phyloP scores from a whole-genome alignment of 2,888 invertebrate genomes.

The Zelleria hepariella region DNA sequence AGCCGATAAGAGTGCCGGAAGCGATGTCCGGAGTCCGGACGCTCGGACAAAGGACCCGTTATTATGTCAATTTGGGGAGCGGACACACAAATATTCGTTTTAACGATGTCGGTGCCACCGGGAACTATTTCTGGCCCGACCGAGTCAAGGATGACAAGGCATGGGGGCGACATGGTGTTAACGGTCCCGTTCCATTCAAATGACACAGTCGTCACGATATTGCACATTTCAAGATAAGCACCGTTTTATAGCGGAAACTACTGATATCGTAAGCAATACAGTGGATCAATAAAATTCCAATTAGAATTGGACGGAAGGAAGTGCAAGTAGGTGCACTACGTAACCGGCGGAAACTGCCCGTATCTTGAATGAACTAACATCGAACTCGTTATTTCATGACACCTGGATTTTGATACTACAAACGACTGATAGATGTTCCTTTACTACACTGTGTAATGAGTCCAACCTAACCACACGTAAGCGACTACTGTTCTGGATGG shows the following conservation, averaged over 20 bases:
- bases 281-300: neutral
- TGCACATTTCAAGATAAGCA: neutral
- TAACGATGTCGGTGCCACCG: neutral
- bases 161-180: neutral
- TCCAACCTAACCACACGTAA: too few species aligned
- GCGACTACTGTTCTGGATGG: too few species aligned
- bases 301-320: neutral
- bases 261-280: neutral
- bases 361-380: neutral
- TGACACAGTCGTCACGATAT: neutral
- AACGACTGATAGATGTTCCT: too few species aligned
- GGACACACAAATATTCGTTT: slow-evolving; percentile 3
- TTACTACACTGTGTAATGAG: too few species aligned
- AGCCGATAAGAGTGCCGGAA: slow-evolving; percentile 59
- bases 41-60: slow-evolving; percentile 44
- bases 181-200: neutral
- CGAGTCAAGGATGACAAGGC: neutral
- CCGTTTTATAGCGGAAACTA: neutral
- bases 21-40: slow-evolving; percentile 48
- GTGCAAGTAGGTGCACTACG: neutral
- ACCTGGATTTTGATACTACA: too few species aligned
- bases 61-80: slow-evolving; percentile 36
- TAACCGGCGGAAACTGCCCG: neutral
- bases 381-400: too few species aligned
- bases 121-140: slow-evolving; percentile 1